phyloP scores from a whole-genome alignment of 1,140 invertebrate species.

The Eumeta japonica region DNA sequence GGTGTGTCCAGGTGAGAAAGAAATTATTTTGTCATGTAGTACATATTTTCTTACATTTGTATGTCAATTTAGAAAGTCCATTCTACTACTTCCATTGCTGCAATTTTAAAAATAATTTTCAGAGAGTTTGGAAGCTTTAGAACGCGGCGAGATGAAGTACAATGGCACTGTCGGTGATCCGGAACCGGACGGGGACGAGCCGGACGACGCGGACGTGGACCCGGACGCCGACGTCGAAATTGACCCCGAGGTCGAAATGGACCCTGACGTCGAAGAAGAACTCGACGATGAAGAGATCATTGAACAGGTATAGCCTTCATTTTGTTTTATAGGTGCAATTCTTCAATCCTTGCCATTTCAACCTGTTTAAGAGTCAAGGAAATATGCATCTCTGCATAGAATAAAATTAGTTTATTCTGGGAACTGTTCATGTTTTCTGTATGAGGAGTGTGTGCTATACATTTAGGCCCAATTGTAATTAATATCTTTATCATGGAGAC shows the following conservation, averaged over 20 bases:
- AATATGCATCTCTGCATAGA: too few relatives aligned
- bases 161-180: constrained; percentile 56
- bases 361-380: too few relatives aligned
- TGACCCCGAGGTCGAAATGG: constrained; percentile 53
- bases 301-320: constrained; percentile 31
- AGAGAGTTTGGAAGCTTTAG: constrained; percentile 77
- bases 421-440: too few relatives aligned
- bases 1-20: constrained; percentile 75
- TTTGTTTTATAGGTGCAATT: neutral
- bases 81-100: constrained; percentile 10
- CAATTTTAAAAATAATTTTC: constrained; percentile 14
- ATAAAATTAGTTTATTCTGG: too few relatives aligned
- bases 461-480: too few relatives aligned
- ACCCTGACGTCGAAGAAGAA: constrained; percentile 46
- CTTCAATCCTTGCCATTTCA: neutral
- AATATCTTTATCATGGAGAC: too few relatives aligned
- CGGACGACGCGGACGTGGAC: constrained; percentile 53
- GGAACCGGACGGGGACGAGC: constrained; percentile 48
- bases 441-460: too few relatives aligned
- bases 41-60: neutral
- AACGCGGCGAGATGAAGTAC: constrained; percentile 83
- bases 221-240: constrained; percentile 40
- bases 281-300: constrained; percentile 35
- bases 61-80: neutral
- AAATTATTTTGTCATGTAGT: neutral